phyloP scores from a whole-genome alignment of 2,888 invertebrate genomes.

The Ochropleura leucogaster region DNA sequence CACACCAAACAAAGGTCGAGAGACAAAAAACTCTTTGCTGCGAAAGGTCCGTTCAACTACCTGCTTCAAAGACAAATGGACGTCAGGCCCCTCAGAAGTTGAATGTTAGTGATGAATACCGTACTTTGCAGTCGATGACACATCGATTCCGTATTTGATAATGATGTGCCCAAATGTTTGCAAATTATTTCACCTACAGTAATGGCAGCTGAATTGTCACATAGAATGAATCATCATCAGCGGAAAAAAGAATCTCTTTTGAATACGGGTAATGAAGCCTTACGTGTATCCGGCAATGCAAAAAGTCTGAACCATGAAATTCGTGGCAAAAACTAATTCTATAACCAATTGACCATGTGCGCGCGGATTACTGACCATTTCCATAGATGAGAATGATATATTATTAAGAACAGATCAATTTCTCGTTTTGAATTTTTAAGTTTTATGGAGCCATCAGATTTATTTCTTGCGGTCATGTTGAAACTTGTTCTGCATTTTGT shows the following conservation, averaged over 20 bases:
- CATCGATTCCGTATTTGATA: constrained; percentile 72
- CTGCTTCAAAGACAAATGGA: constrained; percentile 79
- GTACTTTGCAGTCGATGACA: constrained; percentile 76
- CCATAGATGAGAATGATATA: background rate
- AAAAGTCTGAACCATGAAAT: constrained; percentile 53
- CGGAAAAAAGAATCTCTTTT: constrained; percentile 52
- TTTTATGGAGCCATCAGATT: constrained; percentile 2
- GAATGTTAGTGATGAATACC: constrained; percentile 60
- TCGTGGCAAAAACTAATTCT: constrained; percentile 36
- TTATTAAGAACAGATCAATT: background rate
- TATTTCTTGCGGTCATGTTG: constrained; percentile 14
- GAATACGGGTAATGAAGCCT: constrained; percentile 56
- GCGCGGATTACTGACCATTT: constrained; percentile 11
- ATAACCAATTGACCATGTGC: constrained; percentile 39
- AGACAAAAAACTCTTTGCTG: constrained; percentile 78
- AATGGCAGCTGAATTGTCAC: constrained; percentile 75
- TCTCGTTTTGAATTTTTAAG: background rate
- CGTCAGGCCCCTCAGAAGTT: constrained; percentile 72
- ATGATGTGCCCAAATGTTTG: constrained; percentile 64
- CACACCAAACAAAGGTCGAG: constrained; percentile 75
- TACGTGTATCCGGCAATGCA: constrained; percentile 40
- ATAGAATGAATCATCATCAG: constrained; percentile 74
- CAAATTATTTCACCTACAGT: constrained; percentile 60
- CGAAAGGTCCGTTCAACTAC: constrained; percentile 83
- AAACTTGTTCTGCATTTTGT: constrained; percentile 18